phyloP scores from a whole-genome alignment of 2,113 vertebrate species.

The Osmerus mordax region DNA sequence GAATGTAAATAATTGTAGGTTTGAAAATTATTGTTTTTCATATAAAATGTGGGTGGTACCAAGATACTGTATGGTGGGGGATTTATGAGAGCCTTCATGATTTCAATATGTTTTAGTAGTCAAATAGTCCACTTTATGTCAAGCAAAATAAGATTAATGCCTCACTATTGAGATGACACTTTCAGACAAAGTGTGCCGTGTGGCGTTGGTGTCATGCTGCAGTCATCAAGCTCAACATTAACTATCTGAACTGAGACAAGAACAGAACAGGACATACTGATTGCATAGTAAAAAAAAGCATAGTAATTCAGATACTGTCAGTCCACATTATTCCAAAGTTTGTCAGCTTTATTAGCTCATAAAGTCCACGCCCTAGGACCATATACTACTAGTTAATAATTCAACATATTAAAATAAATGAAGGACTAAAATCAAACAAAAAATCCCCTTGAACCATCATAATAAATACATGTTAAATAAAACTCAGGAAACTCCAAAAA shows the following conservation, averaged over 20 bases:
- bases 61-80: conserved; percentile 32
- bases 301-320: not conserved
- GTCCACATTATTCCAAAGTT: not conserved
- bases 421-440: not conserved
- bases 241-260: conserved; percentile 14
- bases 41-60: conserved; percentile 21
- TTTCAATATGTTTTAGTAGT: conserved; percentile 27
- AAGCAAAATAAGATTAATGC: conserved; percentile 36
- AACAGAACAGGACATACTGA: conserved; percentile 8
- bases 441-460: not conserved
- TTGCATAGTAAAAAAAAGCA: not conserved
- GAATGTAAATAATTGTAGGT: not conserved
- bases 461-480: not conserved
- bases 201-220: conserved; percentile 42
- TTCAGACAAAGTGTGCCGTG: conserved; percentile 41
- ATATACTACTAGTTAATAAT: not conserved
- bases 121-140: conserved; percentile 29
- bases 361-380: not conserved
- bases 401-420: not conserved
- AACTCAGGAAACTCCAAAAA: no score
- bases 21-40: conserved; percentile 6
- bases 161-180: conserved; percentile 34
- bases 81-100: conserved; percentile 45
- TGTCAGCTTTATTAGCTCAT: not conserved
- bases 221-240: conserved; percentile 27